phyloP scores from a whole-genome alignment of 2,113 vertebrate species.

The Seriola aureovittata region DNA sequence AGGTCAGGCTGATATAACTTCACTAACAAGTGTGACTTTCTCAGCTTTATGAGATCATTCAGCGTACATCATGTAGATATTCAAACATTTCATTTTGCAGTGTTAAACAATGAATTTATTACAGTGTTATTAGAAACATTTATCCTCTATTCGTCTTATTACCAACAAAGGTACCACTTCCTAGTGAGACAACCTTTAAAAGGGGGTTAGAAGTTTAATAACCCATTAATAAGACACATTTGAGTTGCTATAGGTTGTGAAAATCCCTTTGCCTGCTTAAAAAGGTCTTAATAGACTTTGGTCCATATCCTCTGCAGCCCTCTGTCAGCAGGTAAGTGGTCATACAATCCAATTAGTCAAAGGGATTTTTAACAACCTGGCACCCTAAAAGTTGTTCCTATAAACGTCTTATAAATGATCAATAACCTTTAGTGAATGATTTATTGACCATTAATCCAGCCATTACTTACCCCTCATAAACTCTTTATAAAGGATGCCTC shows the following conservation, averaged over 20 bases:
- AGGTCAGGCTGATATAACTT: background rate
- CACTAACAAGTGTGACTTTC: background rate
- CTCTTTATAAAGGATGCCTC: background rate
- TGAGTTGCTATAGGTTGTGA: background rate
- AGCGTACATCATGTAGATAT: background rate
- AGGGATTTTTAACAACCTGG: background rate
- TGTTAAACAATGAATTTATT: background rate
- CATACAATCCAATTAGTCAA: background rate
- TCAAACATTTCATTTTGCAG: background rate
- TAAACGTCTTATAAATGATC: background rate
- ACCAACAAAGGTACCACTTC: background rate
- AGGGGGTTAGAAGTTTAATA: background rate
- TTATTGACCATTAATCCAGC: background rate
- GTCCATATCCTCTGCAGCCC: background rate
- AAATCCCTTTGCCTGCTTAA: background rate
- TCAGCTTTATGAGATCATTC: background rate
- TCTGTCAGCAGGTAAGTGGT: background rate
- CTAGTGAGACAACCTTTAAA: background rate
- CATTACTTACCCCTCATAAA: background rate
- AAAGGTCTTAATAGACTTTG: background rate
- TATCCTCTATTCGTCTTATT: background rate
- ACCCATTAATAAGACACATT: background rate
- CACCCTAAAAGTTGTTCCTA: background rate
- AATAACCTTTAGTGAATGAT: background rate
- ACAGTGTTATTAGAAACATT: background rate